phyloP scores from a whole-genome alignment of 2,797 vertebrate genomes.

The Glossophaga mutica region DNA sequence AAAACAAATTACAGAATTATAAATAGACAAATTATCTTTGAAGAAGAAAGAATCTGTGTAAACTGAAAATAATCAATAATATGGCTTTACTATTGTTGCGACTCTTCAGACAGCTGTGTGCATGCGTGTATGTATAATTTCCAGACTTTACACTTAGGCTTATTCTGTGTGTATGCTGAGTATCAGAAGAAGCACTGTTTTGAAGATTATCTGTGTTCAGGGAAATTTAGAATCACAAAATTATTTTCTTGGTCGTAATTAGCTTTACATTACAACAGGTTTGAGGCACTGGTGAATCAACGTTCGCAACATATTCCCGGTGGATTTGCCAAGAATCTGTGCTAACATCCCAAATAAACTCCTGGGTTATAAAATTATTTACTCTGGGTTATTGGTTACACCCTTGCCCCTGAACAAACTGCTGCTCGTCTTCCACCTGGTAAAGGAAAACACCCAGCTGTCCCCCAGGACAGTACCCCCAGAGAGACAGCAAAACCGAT shows the following conservation, averaged over 20 bases:
- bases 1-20: conserved; percentile 58
- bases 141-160: not conserved
- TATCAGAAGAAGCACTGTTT: not conserved
- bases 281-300: conserved; percentile 57
- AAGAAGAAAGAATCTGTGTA: conserved; percentile 7
- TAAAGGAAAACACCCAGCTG: not conserved
- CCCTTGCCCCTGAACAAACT: conserved; percentile 32
- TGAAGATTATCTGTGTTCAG: conserved; percentile 11
- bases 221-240: conserved; percentile 17
- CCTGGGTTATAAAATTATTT: conserved; percentile 63
- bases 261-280: conserved; percentile 64
- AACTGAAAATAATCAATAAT: conserved; percentile 1
- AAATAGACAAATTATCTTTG: conserved; percentile 49
- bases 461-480: accelerated
- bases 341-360: conserved; percentile 67
- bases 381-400: conserved; percentile 67
- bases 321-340: conserved; percentile 69
- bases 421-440: conserved; percentile 32
- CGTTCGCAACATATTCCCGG: conserved; percentile 65
- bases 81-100: not conserved
- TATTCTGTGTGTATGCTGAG: not conserved
- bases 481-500: not conserved
- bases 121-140: not conserved
- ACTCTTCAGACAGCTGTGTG: not conserved
- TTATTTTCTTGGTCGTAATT: conserved; percentile 74